A percentile compares a stretch with the other conserved stretches of the same genome.
Conservation (phyloP, 2,888 invertebrate species). For the Nipponacmea schrenckii region DNA sequence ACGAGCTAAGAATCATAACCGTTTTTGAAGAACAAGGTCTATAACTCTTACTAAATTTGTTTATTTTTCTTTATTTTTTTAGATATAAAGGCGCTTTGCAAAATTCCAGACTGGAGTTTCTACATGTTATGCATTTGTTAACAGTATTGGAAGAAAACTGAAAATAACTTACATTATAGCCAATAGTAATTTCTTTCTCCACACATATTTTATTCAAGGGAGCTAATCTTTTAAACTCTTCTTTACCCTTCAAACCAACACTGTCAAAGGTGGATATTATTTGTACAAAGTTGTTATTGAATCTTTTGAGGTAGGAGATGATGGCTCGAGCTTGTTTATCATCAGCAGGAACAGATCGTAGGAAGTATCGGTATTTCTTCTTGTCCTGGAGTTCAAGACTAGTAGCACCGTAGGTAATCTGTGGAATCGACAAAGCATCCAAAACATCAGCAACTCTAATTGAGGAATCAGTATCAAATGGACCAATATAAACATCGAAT, state of each 20-base stretch:
- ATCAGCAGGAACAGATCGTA: slow-evolving; percentile 61
- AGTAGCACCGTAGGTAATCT: slow-evolving; percentile 62
- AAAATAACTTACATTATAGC: slow-evolving; percentile 24
- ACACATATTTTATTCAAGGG: slow-evolving; percentile 57
- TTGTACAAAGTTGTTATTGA: slow-evolving; percentile 63
- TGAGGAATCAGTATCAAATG: slow-evolving; percentile 53
- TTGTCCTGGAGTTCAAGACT: slow-evolving; percentile 47
- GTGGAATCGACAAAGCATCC: slow-evolving; percentile 53
- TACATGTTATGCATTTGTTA: too few relatives aligned
- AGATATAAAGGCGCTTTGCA: too few relatives aligned
- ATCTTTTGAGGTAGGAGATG: slow-evolving; percentile 65
- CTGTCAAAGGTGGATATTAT: slow-evolving; percentile 57
- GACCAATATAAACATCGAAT: slow-evolving; percentile 55
- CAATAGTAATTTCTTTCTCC: slow-evolving; percentile 48
- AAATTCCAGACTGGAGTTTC: too few relatives aligned
- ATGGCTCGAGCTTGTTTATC: slow-evolving; percentile 64
- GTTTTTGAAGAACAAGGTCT: too few relatives aligned
- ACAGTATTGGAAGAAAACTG: too few relatives aligned
- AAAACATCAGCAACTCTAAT: slow-evolving; percentile 57
- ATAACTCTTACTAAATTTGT: too few relatives aligned
- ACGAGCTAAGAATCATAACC: too few relatives aligned
- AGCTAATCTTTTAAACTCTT: slow-evolving; percentile 58
- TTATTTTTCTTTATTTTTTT: too few relatives aligned
- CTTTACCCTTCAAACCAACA: slow-evolving; percentile 49
- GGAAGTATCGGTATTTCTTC: slow-evolving; percentile 53